Base-by-base conservation (phyloP, 2,888 invertebrate genomes). In the Chymomyza fuscimana region DNA sequence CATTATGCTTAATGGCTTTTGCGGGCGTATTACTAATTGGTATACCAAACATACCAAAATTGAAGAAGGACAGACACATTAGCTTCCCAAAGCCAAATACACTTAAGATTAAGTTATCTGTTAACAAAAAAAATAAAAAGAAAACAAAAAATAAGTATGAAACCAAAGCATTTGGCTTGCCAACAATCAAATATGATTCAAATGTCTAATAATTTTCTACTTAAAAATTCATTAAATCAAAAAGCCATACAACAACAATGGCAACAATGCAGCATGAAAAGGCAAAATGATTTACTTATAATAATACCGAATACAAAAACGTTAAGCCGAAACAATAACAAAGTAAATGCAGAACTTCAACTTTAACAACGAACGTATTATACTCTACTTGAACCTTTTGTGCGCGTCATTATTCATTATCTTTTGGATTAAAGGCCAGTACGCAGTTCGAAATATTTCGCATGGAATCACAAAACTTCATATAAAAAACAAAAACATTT, bases 151-250 rank as follows among this genome's bases (percentile, higher is more conserved):
- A 40, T 25, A 25, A 25, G 25, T 25, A 58, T 58, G 40, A 46
- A 12, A 46, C 1, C 54, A 54, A 54, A 54, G 54, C 54, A 1
- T 54, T 54, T 46, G 32, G 54, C 15, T 5, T 63, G 59, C 32
- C 63, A 68, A 67, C 76, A 71, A 74, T 87, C 72, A 69, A 87
- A 86, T 65, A 50, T 65, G 25, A 76, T 71, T 87, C 86, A 79
- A 76, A 82, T 69, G 70, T 73, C 83, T 77, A 79, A 87, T 83
- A 82, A 87, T 84, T 87, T 83, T 83, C 72, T 69, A 76, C 84
- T 87, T 79, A 77, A 73, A 83, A 88, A 83, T 86, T 86, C 83
- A 83, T 83, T 87, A 83, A 87, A 80, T 80, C 74, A 81, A 67
- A 72, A 67, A 78, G 69, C 81, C 73, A 83, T 81, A 83, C 87